phyloP scores from a whole-genome alignment of 2,113 vertebrate genomes.

The Protobothrops flavoviridis region DNA sequence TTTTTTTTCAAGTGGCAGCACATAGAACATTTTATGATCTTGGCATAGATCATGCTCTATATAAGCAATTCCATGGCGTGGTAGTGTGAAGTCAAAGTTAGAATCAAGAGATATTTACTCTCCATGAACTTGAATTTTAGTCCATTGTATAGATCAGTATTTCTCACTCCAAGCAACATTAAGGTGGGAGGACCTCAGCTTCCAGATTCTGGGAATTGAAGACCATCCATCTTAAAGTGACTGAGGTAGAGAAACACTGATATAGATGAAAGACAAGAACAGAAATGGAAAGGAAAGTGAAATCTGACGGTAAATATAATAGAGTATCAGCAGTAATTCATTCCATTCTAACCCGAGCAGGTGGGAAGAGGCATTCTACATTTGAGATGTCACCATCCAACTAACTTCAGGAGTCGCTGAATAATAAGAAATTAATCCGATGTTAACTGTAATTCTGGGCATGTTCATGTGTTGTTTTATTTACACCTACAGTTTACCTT shows the following conservation, averaged over 20 bases:
- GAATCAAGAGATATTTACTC: background rate
- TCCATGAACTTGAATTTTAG: background rate
- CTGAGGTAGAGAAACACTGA: background rate
- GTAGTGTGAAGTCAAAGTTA: background rate
- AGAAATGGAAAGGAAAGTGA: background rate
- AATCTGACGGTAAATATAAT: background rate
- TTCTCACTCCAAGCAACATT: background rate
- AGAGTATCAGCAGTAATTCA: background rate
- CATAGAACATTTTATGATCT: background rate
- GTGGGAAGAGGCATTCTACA: background rate
- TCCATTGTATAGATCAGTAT: background rate
- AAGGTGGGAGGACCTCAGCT: background rate
- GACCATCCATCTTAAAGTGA: background rate
- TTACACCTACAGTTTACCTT: background rate
- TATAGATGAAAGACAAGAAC: background rate
- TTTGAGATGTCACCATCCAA: background rate
- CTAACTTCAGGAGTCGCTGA: background rate
- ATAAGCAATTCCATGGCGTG: too few relatives aligned
- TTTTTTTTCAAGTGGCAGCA: too few relatives aligned
- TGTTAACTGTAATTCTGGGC: background rate
- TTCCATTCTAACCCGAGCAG: background rate
- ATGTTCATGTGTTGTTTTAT: background rate
- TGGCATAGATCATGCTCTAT: too few relatives aligned
- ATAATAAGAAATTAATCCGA: background rate
- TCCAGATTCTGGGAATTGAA: background rate